Percentiles rank a stretch among this genome's conserved stretches.
Evolutionary conservation across 1,140 invertebrate genomes (phyloP).

Genomic region (Onthophagus taurus): DNA sequence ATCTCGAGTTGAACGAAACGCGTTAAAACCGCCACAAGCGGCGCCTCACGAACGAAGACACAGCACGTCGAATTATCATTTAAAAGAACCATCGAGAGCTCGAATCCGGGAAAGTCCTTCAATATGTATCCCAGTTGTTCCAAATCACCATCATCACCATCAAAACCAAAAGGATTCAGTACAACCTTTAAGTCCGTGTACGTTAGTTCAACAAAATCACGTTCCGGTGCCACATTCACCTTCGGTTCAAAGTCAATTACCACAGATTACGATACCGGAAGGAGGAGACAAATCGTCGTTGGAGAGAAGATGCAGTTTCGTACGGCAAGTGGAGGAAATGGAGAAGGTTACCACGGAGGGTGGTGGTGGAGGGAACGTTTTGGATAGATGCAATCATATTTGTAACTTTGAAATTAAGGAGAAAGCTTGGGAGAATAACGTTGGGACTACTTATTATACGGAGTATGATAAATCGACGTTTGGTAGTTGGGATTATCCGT

Average conservation of each 20-base stretch:
- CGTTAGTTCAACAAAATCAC: conserved; percentile 17
- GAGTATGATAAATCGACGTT: conserved; percentile 29
- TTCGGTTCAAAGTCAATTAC: conserved; percentile 28
- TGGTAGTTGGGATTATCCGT: conserved; percentile 37
- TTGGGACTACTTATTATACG: conserved; percentile 28
- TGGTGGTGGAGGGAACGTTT: conserved; percentile 23
- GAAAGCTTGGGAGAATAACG: conserved; percentile 27
- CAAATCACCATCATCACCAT: too few species aligned
- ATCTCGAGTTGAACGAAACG: conserved; percentile 31
- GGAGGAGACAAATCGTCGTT: conserved; percentile 26
- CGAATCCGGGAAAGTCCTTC: conserved; percentile 34
- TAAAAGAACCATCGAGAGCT: conserved; percentile 33
- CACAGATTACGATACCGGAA: conserved; percentile 31
- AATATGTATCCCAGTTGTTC: conserved; percentile 34
- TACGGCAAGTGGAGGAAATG: conserved; percentile 35
- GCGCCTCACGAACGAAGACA: conserved; percentile 28
- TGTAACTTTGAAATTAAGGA: conserved; percentile 37
- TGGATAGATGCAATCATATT: conserved; percentile 35
- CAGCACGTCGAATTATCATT: conserved; percentile 33
- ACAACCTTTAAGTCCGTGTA: conserved; percentile 25
- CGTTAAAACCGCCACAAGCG: conserved; percentile 25
- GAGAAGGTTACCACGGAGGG: conserved; percentile 27
- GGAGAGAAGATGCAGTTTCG: conserved; percentile 36
- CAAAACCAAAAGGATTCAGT: conserved; percentile 20
- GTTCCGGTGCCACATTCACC: conserved; percentile 16